A percentile compares a stretch with the other conserved stretches of the same genome.
Conservation (phyloP, 2,797 vertebrate genomes). For the Streptopelia turtur region DNA sequence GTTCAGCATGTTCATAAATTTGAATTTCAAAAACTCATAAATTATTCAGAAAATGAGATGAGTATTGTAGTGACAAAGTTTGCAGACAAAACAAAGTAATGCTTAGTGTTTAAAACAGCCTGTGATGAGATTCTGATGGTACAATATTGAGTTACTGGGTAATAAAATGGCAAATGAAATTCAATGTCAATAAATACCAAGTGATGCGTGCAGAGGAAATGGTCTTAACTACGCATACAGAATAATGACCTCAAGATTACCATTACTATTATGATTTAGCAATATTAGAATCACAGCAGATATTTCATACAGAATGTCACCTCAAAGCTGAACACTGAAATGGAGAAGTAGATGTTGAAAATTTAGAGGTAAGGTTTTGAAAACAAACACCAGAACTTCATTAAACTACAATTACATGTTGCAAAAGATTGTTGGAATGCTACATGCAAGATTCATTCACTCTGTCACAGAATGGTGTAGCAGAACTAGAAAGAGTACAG, state of each 20-base stretch:
- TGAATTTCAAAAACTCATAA: conserved; percentile 3
- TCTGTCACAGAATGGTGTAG: neutral
- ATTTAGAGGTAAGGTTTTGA: neutral
- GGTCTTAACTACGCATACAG: neutral
- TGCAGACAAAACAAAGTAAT: conserved; percentile 30
- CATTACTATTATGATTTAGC: neutral
- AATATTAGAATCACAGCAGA: neutral
- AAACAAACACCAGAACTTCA: neutral
- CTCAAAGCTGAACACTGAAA: neutral
- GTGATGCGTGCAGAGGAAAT: conserved; percentile 25
- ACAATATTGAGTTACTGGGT: neutral
- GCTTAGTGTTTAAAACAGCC: neutral
- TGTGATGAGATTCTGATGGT: conserved; percentile 4
- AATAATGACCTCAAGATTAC: conserved; percentile 15
- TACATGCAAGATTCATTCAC: neutral
- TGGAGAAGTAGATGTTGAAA: neutral
- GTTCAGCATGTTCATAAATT: neutral
- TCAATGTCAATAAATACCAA: conserved; percentile 27
- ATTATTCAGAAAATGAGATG: conserved; percentile 14
- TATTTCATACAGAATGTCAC: neutral
- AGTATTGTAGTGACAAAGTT: neutral
- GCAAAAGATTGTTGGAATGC: neutral
- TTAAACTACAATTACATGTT: neutral
- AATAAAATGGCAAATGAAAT: conserved; percentile 47
- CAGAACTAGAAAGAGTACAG: neutral